Base-by-base conservation (phyloP, 1,140 invertebrate species). In the Drosophila erecta region DNA sequence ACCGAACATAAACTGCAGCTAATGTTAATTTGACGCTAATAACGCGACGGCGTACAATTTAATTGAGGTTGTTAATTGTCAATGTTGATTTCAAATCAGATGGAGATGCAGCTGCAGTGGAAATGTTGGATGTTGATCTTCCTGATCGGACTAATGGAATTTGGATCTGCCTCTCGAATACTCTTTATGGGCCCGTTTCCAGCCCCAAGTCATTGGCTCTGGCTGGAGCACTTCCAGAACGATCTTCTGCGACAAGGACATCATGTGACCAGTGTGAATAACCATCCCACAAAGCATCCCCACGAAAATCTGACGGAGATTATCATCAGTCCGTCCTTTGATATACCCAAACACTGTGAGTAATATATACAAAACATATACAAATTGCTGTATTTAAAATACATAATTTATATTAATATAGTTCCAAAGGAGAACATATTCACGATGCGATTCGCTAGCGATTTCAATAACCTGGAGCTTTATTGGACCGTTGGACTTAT, bases 181-280 rank as follows among this genome's bases (percentile, higher is more conserved):
- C 70, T 92, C 12, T 91, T 92, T 30, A 90, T 92, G 90, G 86
- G 90, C 0, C 90, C 91, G 8, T 92, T 92, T 57, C 91, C 92
- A 5, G 90, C 86, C 0, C 90, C 87, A 10, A 92, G 90, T 27
- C 94, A 95, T 70, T 93, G 93, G 77, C 93, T 94, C 74, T 91
- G 94, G 81, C 77, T 94, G 51, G 92, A 92, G 54, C 93, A 93
- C 20, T 93, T 95, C 41, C 93, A 93, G 15, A 90, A 93, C 15
- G 94, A 94, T 66, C 78, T 95, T 30, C 93, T 94, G 0, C 61
- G 84, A 0, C 93, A 93, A 53, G 95, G 94, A 2, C 95, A 95
- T 75, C 93, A 95, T 67, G 93, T 95, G 3, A 95, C 94, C 8
- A 92, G 94, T 1, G 93, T 95, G 3, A 94, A 93, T 15, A 93